Percentiles rank a stretch among this genome's conserved stretches.
These are phyloP conservation scores for Catostylus mosaicus DNA, from an alignment of 30 jellyfish, hydroid and myxozoan genomes.

Conservation along the genomic window DNA sequence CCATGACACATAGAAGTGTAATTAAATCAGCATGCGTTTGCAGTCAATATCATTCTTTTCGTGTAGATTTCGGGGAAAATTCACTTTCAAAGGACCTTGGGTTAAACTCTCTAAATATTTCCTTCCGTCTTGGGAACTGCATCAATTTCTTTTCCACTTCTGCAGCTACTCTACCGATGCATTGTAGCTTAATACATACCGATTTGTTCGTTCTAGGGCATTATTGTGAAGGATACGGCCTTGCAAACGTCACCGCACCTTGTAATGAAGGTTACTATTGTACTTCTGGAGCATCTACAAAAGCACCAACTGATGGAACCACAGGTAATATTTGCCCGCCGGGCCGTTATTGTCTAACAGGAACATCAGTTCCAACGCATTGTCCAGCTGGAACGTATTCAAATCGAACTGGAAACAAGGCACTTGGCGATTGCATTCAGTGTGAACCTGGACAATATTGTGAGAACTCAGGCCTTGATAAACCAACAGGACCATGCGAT, in stretches of 20 bases:
- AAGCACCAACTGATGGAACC: slow-evolving; percentile 86
- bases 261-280: slow-evolving; percentile 91
- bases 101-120: too few relatives aligned
- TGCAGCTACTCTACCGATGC: too few relatives aligned
- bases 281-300: slow-evolving; percentile 64
- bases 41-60: too few relatives aligned
- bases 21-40: too few relatives aligned
- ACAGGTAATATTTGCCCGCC: slow-evolving; percentile 92
- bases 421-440: slow-evolving; percentile 67
- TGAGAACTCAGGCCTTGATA: slow-evolving; percentile 74
- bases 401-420: slow-evolving; percentile 71
- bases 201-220: slow-evolving; percentile 39
- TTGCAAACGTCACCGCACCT: slow-evolving; percentile 73
- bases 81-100: too few relatives aligned
- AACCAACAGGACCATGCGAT: slow-evolving; percentile 85
- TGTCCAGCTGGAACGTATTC: slow-evolving; percentile 96
- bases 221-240: slow-evolving; percentile 78
- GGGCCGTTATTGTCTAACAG: slow-evolving; percentile 82
- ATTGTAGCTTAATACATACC: slow-evolving; percentile 70
- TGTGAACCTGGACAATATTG: slow-evolving; percentile 92
- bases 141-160: too few relatives aligned
- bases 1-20: too few relatives aligned
- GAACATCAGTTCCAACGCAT: slow-evolving; percentile 72
- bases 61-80: too few relatives aligned
- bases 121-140: too few relatives aligned